These are phyloP conservation scores for Troides helena DNA, from an alignment of 2,888 invertebrate species.

Conservation along the genomic window DNA sequence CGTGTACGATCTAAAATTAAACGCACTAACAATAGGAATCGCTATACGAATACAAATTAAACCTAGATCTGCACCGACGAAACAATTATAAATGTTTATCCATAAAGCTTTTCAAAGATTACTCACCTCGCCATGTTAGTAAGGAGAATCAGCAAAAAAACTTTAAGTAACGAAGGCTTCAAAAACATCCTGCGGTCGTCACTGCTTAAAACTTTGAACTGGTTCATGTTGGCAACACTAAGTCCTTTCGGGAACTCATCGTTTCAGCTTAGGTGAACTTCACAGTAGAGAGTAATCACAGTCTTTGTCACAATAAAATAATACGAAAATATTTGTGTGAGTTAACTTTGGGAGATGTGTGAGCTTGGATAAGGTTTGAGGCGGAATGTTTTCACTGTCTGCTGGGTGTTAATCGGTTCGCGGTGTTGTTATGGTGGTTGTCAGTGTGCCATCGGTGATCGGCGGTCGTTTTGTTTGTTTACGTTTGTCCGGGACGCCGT, in stretches of 20 bases:
- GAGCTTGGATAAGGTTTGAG: neutral
- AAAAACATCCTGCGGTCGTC: constrained; percentile 67
- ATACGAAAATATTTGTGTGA: neutral
- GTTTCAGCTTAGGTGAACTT: constrained; percentile 59
- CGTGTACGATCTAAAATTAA: constrained; percentile 10
- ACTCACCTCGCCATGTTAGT: constrained; percentile 71
- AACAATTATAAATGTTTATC: neutral
- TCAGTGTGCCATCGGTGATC: constrained; percentile 17
- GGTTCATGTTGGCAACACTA: constrained; percentile 77
- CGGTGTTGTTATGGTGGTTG: constrained; percentile 4
- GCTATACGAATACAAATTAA: constrained; percentile 5
- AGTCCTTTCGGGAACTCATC: constrained; percentile 64
- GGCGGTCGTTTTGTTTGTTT: constrained; percentile 24
- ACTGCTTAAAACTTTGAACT: constrained; percentile 46
- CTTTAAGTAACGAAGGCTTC: constrained; percentile 57
- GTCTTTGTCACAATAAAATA: neutral
- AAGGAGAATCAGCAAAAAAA: constrained; percentile 63
- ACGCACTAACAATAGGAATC: neutral
- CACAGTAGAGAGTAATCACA: constrained; percentile 1
- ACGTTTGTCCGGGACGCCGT: constrained; percentile 34
- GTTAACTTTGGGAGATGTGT: neutral
- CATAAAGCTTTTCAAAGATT: constrained; percentile 24
- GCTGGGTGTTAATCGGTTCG: neutral
- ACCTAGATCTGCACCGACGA: neutral
- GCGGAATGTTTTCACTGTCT: neutral